phyloP scores from a whole-genome alignment of 2,888 invertebrate genomes.

The Malthinus seriepunctatus region DNA sequence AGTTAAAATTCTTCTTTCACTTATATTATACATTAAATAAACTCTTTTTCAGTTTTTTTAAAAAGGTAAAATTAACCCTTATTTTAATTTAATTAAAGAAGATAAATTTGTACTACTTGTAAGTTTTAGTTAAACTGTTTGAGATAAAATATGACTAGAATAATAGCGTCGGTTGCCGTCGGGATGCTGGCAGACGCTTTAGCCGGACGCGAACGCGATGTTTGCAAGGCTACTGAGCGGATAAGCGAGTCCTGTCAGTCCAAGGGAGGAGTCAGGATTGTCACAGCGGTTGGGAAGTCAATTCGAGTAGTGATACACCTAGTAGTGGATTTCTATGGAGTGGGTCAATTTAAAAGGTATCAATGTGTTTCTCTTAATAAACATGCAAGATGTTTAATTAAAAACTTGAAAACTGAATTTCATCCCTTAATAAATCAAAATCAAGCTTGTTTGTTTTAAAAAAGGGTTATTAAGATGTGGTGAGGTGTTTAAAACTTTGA shows the following conservation, averaged over 20 bases:
- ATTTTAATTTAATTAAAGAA: not conserved
- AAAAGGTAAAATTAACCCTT: not conserved
- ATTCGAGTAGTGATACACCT: conserved; percentile 48
- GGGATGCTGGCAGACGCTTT: conserved; percentile 45
- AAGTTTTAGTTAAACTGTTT: not conserved
- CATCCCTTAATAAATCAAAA: no score
- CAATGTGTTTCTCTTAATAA: not conserved
- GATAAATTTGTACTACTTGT: not conserved
- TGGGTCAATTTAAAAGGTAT: conserved; percentile 32
- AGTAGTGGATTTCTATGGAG: conserved; percentile 42
- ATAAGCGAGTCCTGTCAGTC: conserved; percentile 50
- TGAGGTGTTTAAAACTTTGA: no score
- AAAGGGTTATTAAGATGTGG: no score
- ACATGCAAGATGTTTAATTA: conserved; percentile 7
- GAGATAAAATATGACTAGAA: conserved; percentile 38
- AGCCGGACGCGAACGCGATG: conserved; percentile 47
- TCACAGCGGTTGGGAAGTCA: conserved; percentile 55
- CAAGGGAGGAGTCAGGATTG: conserved; percentile 52
- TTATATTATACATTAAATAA: not conserved
- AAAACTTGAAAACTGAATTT: not conserved
- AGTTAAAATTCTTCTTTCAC: no score
- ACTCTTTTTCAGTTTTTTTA: not conserved
- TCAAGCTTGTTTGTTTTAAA: no score
- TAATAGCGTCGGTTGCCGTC: conserved; percentile 45
- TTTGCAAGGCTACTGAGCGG: conserved; percentile 52